These are phyloP conservation scores for Argyrosomus japonicus DNA, from an alignment of 2,113 vertebrate species.

Conservation along the genomic window DNA sequence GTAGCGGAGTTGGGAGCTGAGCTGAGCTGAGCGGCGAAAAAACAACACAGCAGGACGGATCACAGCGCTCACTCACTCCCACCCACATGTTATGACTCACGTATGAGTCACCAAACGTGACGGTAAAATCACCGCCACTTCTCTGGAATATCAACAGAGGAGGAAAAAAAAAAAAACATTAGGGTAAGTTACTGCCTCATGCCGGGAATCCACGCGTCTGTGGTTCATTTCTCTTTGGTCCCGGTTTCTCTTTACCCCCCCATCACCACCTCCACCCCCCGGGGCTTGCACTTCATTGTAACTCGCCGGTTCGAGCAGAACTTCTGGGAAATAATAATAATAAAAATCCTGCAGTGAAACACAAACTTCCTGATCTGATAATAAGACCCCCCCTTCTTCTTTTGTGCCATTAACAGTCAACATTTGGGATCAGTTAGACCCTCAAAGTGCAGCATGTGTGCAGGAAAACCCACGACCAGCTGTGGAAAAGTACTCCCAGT, in stretches of 20 bases:
- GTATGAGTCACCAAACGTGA: slow-evolving; percentile 80
- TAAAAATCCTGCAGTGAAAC: slow-evolving; percentile 8
- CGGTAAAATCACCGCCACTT: slow-evolving; percentile 68
- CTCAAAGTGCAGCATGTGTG: neutral
- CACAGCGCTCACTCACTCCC: slow-evolving; percentile 50
- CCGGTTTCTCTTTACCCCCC: neutral
- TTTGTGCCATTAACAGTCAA: neutral
- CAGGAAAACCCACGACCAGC: neutral
- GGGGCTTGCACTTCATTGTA: neutral
- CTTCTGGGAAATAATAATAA: slow-evolving; percentile 27
- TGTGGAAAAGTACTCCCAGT: neutral
- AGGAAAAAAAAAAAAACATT: neutral
- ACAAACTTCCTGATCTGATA: neutral
- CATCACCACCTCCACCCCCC: no score
- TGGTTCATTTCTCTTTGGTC: slow-evolving; percentile 3
- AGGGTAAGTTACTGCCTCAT: slow-evolving; percentile 35
- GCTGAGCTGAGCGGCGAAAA: slow-evolving; percentile 35
- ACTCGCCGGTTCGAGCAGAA: neutral
- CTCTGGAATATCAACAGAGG: slow-evolving; percentile 62
- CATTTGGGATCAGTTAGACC: neutral
- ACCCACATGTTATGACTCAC: slow-evolving; percentile 79
- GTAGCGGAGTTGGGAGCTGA: slow-evolving; percentile 46
- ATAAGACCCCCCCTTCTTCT: no score
- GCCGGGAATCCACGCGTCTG: slow-evolving; percentile 69
- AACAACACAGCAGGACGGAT: slow-evolving; percentile 63